phyloP scores from a whole-genome alignment of 2,797 vertebrate genomes.

The Propithecus deckenii region DNA sequence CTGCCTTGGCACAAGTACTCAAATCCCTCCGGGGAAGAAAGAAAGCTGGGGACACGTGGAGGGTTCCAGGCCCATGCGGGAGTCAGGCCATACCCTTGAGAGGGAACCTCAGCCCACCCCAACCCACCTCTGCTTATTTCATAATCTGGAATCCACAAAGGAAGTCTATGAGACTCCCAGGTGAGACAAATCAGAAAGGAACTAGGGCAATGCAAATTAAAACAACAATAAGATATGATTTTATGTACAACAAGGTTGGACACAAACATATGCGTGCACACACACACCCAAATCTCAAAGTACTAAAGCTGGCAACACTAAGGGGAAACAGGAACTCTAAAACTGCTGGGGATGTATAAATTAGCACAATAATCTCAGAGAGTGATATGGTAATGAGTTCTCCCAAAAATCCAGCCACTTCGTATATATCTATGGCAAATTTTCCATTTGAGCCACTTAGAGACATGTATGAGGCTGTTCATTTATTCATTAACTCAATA shows the following conservation, averaged over 20 bases:
- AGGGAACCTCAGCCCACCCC: not conserved
- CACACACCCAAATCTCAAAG: not conserved
- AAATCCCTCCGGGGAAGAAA: not conserved
- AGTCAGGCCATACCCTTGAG: not conserved
- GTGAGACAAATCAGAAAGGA: not conserved
- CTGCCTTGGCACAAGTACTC: not conserved
- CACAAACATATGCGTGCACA: not conserved
- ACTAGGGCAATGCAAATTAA: not conserved
- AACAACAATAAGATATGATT: not conserved
- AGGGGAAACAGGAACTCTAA: not conserved
- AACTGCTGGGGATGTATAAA: not conserved
- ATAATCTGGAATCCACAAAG: not conserved
- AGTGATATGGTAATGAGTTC: not conserved
- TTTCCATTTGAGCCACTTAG: not conserved
- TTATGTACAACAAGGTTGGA: not conserved
- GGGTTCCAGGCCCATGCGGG: not conserved
- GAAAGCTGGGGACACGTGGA: rapidly evolving
- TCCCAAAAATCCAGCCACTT: not conserved
- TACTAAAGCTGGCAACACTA: not conserved
- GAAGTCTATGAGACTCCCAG: not conserved
- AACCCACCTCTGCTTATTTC: not conserved
- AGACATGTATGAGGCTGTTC: not conserved
- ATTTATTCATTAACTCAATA: not conserved
- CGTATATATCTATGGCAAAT: not conserved
- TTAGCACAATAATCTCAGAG: not conserved